phyloP scores from a whole-genome alignment of 2,888 invertebrate species.

The Oscheius sp. region DNA sequence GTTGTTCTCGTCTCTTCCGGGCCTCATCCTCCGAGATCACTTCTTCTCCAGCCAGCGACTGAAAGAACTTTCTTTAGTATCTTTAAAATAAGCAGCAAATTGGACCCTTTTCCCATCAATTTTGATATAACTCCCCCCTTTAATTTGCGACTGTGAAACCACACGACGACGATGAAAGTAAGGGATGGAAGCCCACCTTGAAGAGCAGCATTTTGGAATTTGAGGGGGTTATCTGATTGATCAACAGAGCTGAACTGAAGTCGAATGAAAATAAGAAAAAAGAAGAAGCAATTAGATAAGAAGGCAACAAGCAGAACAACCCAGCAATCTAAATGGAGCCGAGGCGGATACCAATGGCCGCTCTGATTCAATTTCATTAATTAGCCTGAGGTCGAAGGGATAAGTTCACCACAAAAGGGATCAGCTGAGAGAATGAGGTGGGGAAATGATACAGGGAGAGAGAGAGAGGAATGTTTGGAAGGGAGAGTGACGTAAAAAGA shows the following conservation, averaged over 20 bases:
- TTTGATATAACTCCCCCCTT: neutral
- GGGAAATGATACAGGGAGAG: neutral
- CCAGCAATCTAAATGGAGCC: slow-evolving; percentile 28
- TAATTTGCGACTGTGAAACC: no score
- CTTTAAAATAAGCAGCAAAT: neutral
- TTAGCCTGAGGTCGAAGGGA: neutral
- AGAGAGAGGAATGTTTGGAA: no score
- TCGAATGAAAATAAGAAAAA: slow-evolving; percentile 13
- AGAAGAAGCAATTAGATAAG: slow-evolving; percentile 28
- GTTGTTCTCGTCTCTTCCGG: slow-evolving; percentile 64
- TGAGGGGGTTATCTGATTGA: slow-evolving; percentile 11
- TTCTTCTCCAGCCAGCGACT: slow-evolving; percentile 55
- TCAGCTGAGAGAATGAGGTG: neutral
- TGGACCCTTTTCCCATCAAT: neutral
- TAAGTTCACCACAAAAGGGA: neutral
- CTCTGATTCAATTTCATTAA: slow-evolving; percentile 20
- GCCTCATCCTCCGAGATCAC: slow-evolving; percentile 68
- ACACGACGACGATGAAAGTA: neutral
- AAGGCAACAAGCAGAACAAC: no score
- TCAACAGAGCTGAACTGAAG: slow-evolving; percentile 14
- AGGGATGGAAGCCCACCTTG: slow-evolving; percentile 16
- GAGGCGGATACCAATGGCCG: slow-evolving; percentile 22
- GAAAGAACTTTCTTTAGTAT: slow-evolving; percentile 21
- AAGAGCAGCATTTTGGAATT: slow-evolving; percentile 12
- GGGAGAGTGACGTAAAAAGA: neutral